Percentiles rank a stretch among this genome's conserved stretches.
Evolutionary conservation across 2,113 vertebrate genomes (phyloP).

Genomic region (Uropsilus gracilis): DNA sequence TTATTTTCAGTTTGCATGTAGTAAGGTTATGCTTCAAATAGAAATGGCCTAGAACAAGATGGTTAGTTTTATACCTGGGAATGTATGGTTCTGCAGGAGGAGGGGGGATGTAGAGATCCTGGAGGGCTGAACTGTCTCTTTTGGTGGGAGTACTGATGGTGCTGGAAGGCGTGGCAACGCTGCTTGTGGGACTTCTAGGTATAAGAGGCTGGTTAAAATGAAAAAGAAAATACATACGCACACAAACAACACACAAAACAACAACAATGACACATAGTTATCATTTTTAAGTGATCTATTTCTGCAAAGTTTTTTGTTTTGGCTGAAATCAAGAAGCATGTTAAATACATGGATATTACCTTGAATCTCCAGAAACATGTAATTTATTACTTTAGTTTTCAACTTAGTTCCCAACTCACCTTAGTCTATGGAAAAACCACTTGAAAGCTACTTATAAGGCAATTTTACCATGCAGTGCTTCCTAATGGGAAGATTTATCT

Average conservation of each 20-base stretch:
- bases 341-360: constrained; percentile 32
- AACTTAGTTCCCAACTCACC: constrained; percentile 67
- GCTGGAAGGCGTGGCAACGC: constrained; percentile 96
- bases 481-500: constrained; percentile 42
- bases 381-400: not conserved
- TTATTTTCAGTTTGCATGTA: not conserved
- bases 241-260: constrained; percentile 81
- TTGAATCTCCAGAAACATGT: constrained; percentile 21
- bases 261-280: constrained; percentile 78
- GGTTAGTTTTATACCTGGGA: constrained; percentile 90
- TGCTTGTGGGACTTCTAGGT: constrained; percentile 97
- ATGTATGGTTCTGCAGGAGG: constrained; percentile 96
- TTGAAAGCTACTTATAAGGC: constrained; percentile 51
- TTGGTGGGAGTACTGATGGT: constrained; percentile 98
- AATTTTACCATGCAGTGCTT: not conserved
- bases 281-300: constrained; percentile 76
- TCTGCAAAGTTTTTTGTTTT: constrained; percentile 57
- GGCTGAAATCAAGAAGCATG: constrained; percentile 76
- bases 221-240: constrained; percentile 83
- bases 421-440: constrained; percentile 36
- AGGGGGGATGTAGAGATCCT: constrained; percentile 97
- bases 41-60: not conserved
- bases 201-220: constrained; percentile 94
- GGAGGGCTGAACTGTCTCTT: constrained; percentile 96
- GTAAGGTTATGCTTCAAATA: not conserved